Evolutionary conservation across 2,797 vertebrate genomes (phyloP).

Genomic region (Mallotus villosus): DNA sequence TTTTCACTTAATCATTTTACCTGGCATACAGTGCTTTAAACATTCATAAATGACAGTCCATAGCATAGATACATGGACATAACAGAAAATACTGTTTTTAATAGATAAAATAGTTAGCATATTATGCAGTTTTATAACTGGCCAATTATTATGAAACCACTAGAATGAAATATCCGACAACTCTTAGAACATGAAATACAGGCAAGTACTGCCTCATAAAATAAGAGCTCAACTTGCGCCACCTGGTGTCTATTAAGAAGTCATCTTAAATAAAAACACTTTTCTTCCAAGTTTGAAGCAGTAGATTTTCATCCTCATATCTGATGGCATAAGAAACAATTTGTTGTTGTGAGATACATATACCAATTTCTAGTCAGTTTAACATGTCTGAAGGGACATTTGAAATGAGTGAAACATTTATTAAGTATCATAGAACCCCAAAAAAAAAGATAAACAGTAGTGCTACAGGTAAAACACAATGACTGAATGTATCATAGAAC

Average conservation of each 20-base stretch:
- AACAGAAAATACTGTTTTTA: no score
- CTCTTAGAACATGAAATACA: no score
- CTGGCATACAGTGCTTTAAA: no score
- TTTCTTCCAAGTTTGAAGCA: neutral
- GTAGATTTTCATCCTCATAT: neutral
- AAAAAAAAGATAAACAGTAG: neutral
- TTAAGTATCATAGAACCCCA: neutral
- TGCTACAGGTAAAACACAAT: neutral
- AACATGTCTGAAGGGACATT: neutral
- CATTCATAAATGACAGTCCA: no score
- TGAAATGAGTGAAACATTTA: constrained; percentile 3
- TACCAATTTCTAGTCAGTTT: neutral
- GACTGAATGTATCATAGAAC: neutral
- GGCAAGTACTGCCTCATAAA: neutral
- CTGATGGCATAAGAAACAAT: neutral
- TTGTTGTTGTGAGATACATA: neutral
- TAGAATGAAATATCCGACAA: no score
- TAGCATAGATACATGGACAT: no score
- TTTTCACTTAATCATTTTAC: no score
- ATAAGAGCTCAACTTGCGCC: constrained; percentile 7
- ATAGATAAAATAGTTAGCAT: no score
- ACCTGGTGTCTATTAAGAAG: constrained; percentile 15
- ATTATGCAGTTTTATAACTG: no score
- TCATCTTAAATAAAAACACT: neutral
- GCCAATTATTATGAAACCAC: no score